Evolutionary conservation across 2,888 invertebrate genomes (phyloP), one percentile per base, ranked within the genome.

Genomic region (Dugesia japonica): DNA sequence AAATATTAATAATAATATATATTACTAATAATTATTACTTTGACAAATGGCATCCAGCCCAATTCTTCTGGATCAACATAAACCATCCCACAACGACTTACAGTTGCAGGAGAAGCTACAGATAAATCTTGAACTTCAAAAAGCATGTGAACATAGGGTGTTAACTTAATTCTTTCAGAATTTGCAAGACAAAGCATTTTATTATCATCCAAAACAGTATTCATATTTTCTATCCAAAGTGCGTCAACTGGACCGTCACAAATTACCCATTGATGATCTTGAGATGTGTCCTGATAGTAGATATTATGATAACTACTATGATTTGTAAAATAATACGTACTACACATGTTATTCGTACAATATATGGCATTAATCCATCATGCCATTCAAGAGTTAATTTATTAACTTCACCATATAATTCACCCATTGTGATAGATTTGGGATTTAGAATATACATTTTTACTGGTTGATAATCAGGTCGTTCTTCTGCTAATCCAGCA

Each of bases 151-250:
- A 92, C 91, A 85, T 89, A 91, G 0, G 90, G 89, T 0, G 92
- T 91, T 28, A 92, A 87, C 84, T 92, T 92, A 79, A 93, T 93
- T 78, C 92, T 87, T 84, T 92, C 92, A 0, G 92, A 92, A 86
- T 92, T 92, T 0, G 92, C 92, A 42, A 93, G 86, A 81, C 92
- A 92, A 42, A 93, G 80, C 91, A 92, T 92, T 86, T 92, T 93
- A 83, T 93, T 93, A 82, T 93, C 92, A 82, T 93, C 93, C 4
- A 92, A 86, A 0, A 92, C 92, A 0, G 92, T 92, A 84, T 92
- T 92, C 88, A 93, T 89, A 82, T 92, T 92, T 84, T 93, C 93
- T 79, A 93, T 92, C 92, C 93, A 93, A 26, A 92, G 89, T 0
- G 92, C 92, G 83, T 92, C 92, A 0, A 93, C 92, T 4, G 83